These are phyloP conservation scores for Agapornis canus DNA, from an alignment of 2,797 vertebrate genomes.

Conservation along the genomic window DNA sequence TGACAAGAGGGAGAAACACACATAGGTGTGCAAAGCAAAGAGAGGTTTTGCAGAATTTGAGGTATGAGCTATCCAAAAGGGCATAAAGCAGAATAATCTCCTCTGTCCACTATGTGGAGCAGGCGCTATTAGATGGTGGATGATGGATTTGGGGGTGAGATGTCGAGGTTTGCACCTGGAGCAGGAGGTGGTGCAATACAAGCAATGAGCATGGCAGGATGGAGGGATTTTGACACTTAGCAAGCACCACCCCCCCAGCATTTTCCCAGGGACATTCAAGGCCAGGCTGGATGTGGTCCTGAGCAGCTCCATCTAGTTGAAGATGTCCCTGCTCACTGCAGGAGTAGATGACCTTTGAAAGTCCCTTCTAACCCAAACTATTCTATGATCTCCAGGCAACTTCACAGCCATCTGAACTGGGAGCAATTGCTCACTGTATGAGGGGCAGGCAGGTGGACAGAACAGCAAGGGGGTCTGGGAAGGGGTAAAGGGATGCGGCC, in stretches of 20 bases:
- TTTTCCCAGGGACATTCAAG: background rate
- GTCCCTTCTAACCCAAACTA: background rate
- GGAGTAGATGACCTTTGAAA: background rate
- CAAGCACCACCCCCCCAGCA: background rate
- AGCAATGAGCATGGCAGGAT: background rate
- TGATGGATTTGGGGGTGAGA: background rate
- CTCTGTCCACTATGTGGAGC: rapidly evolving
- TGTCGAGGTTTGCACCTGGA: background rate
- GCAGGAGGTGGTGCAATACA: background rate
- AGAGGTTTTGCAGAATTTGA: background rate
- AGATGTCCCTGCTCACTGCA: background rate
- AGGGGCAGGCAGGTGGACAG: background rate
- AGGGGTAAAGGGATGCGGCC: background rate
- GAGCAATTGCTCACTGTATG: rapidly evolving
- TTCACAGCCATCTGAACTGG: rapidly evolving
- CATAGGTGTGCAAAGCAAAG: background rate
- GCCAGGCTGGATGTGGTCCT: background rate
- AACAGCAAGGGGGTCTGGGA: background rate
- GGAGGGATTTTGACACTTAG: background rate
- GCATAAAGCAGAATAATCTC: background rate
- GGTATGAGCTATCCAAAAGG: background rate
- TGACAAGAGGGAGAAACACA: background rate
- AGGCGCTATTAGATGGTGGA: rapidly evolving
- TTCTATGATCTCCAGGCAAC: background rate
- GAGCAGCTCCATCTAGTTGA: background rate